Evolutionary conservation across 2,888 invertebrate species (phyloP).

Genomic region (Cheilosia soror): DNA sequence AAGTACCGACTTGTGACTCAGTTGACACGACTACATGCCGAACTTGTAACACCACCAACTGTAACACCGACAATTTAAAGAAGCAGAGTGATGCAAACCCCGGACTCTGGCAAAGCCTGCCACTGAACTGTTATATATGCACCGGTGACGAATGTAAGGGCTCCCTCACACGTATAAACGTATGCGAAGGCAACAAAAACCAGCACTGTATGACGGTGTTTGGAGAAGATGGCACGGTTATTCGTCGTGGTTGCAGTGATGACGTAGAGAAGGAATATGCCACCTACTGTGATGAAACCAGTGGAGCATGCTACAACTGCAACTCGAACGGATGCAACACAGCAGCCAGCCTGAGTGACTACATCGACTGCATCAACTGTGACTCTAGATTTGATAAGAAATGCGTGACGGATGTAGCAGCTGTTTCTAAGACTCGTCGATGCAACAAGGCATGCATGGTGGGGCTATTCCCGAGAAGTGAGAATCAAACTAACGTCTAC

Average conservation of each 20-base stretch:
- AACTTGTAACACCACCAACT: constrained; percentile 77
- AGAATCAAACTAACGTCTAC: constrained; percentile 38
- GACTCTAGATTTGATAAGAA: constrained; percentile 75
- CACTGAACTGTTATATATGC: constrained; percentile 79
- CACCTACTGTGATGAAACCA: constrained; percentile 78
- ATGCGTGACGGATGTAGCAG: constrained; percentile 76
- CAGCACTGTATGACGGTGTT: constrained; percentile 81
- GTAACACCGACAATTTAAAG: constrained; percentile 79
- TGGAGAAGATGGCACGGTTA: constrained; percentile 73
- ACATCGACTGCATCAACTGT: constrained; percentile 79
- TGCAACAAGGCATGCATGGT: constrained; percentile 80
- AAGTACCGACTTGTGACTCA: constrained; percentile 75
- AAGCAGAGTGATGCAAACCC: constrained; percentile 78
- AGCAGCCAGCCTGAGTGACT: constrained; percentile 76
- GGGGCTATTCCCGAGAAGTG: constrained; percentile 70
- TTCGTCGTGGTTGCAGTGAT: constrained; percentile 79
- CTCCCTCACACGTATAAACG: neutral
- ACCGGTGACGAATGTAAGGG: constrained; percentile 72
- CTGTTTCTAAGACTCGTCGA: constrained; percentile 76
- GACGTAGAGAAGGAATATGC: constrained; percentile 76
- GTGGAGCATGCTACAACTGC: constrained; percentile 79
- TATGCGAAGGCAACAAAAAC: constrained; percentile 46
- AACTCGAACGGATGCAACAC: constrained; percentile 81
- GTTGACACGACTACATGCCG: constrained; percentile 75
- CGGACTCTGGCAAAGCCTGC: constrained; percentile 80